Conservation (phyloP, 2,888 invertebrate genomes). For the Noctuana brunneofusca region DNA sequence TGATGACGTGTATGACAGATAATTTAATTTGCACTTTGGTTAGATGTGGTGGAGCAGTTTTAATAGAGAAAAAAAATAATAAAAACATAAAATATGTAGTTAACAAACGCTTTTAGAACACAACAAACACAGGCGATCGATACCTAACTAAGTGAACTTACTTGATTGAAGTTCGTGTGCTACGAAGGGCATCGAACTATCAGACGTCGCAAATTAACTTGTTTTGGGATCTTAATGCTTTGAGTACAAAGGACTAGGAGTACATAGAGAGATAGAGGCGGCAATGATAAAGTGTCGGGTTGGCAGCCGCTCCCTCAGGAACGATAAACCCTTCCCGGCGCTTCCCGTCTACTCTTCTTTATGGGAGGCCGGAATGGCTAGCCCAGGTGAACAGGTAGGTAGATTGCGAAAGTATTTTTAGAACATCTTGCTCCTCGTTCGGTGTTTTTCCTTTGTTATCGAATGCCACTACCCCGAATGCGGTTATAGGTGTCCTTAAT, state of each 20-base stretch:
- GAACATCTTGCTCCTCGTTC: slow-evolving; percentile 78
- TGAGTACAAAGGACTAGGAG: slow-evolving; percentile 65
- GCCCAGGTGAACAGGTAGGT: slow-evolving; percentile 80
- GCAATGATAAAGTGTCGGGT: slow-evolving; percentile 82
- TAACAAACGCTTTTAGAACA: neutral
- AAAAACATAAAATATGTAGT: neutral
- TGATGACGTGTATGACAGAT: too few species aligned
- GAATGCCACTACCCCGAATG: slow-evolving; percentile 63
- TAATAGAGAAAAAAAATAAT: too few species aligned
- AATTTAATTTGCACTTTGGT: neutral
- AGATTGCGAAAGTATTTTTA: slow-evolving; percentile 81
- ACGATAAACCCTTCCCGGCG: slow-evolving; percentile 80
- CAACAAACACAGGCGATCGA: slow-evolving; percentile 15
- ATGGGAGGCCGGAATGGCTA: slow-evolving; percentile 80
- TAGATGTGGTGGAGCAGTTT: too few species aligned
- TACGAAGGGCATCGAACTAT: slow-evolving; percentile 35
- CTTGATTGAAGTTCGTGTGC: slow-evolving; percentile 23
- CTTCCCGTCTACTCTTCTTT: slow-evolving; percentile 82
- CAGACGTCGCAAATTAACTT: slow-evolving; percentile 55
- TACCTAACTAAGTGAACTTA: neutral
- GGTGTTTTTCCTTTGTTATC: slow-evolving; percentile 81
- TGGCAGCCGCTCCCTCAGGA: slow-evolving; percentile 75
- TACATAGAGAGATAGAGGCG: slow-evolving; percentile 68
- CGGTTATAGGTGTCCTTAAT: slow-evolving; percentile 58
- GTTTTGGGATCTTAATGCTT: slow-evolving; percentile 65